A percentile compares a stretch with the other conserved stretches of the same genome.
phyloP scores from a whole-genome alignment of 2,113 vertebrate genomes.

The Delphinapterus leucas region DNA sequence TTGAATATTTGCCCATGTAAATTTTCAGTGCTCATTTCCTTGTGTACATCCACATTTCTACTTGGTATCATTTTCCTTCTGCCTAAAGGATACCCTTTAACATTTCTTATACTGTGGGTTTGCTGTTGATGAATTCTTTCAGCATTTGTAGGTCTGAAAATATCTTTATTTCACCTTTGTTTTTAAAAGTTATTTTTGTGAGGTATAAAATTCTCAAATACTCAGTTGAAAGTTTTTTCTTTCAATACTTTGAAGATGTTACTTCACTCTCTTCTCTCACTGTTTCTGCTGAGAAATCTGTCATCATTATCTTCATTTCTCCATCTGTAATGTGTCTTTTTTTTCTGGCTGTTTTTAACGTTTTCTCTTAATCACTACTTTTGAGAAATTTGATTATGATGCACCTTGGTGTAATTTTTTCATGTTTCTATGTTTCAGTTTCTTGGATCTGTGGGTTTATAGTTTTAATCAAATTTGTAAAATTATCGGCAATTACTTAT shows the following conservation, averaged over 20 bases:
- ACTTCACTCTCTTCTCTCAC: not conserved
- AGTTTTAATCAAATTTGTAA: not conserved
- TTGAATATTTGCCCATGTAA: not conserved
- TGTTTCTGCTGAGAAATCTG: not conserved
- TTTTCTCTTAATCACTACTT: not conserved
- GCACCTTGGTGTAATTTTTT: not conserved
- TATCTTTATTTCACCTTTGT: not conserved
- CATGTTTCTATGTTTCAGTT: not conserved
- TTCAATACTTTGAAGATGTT: not conserved
- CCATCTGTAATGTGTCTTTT: not conserved
- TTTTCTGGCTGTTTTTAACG: not conserved
- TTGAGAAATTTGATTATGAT: not conserved
- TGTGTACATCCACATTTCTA: not conserved
- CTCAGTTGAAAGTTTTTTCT: not conserved
- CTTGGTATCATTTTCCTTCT: not conserved
- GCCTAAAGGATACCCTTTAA: not conserved
- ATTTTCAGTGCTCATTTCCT: not conserved
- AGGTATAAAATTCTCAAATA: not conserved
- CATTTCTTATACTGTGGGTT: not conserved
- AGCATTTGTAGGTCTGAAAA: not conserved
- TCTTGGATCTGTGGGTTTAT: not conserved
- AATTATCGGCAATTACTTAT: not conserved
- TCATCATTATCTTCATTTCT: not conserved
- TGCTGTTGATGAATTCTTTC: not conserved
- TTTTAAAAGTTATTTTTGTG: not conserved